These are phyloP conservation scores for Dynastes tityus DNA, from an alignment of 2,888 invertebrate genomes.

Conservation along the genomic window DNA sequence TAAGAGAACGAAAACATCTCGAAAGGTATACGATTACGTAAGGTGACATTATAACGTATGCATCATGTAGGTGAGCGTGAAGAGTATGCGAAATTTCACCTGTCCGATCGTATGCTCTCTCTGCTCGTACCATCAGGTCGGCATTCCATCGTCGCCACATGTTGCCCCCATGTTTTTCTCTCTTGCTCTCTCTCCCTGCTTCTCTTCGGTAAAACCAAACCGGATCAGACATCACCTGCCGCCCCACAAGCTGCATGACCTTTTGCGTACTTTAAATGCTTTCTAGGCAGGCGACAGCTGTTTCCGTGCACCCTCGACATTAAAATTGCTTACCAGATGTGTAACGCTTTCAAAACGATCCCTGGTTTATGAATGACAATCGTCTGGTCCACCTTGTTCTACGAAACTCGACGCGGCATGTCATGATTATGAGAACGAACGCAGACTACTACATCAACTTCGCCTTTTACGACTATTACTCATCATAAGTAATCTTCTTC, in stretches of 20 bases:
- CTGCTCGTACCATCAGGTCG: slow-evolving; percentile 31
- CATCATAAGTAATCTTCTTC: slow-evolving; percentile 39
- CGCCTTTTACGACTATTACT: slow-evolving; percentile 39
- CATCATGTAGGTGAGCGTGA: slow-evolving; percentile 26
- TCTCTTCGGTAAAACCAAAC: slow-evolving; percentile 53
- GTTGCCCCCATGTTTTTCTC: slow-evolving; percentile 59
- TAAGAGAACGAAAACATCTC: slow-evolving; percentile 25
- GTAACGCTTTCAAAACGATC: slow-evolving; percentile 36
- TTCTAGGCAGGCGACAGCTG: slow-evolving; percentile 61
- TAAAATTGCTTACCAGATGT: slow-evolving; percentile 46
- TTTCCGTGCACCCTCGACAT: slow-evolving; percentile 61
- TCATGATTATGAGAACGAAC: slow-evolving; percentile 52
- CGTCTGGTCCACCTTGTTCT: slow-evolving; percentile 52
- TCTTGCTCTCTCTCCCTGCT: background rate
- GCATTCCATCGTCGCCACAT: slow-evolving; percentile 60
- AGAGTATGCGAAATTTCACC: slow-evolving; percentile 55
- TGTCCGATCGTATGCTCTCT: slow-evolving; percentile 53
- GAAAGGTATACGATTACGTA: slow-evolving; percentile 16
- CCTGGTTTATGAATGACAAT: slow-evolving; percentile 36
- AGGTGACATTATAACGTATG: slow-evolving; percentile 22
- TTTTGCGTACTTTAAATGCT: slow-evolving; percentile 61
- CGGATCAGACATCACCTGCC: slow-evolving; percentile 64
- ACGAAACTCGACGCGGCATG: slow-evolving; percentile 51
- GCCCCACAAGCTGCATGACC: slow-evolving; percentile 61
- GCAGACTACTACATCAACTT: slow-evolving; percentile 42